phyloP scores from a whole-genome alignment of 2,797 vertebrate genomes.

The Anolis apletophallus region DNA sequence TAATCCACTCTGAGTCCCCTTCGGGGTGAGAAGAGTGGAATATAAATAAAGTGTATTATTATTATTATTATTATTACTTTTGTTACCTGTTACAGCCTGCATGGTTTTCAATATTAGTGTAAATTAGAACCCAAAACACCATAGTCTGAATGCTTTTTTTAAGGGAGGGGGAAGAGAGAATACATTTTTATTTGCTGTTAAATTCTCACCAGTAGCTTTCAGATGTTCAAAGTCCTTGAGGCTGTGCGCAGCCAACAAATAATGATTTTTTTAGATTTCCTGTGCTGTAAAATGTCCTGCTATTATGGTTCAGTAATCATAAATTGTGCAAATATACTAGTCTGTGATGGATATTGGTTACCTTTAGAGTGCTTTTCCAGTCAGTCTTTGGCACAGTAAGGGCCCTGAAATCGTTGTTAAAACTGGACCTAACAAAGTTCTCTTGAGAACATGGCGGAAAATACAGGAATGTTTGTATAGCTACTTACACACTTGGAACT shows the following conservation, averaged over 20 bases:
- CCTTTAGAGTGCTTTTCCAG: conserved; percentile 42
- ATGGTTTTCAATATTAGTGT: not conserved
- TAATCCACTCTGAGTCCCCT: too few relatives aligned
- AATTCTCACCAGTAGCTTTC: not conserved
- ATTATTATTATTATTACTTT: too few relatives aligned
- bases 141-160: not conserved
- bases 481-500: conserved; percentile 16
- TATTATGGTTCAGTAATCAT: conserved; percentile 30
- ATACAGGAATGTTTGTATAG: conserved; percentile 48
- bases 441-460: conserved; percentile 49
- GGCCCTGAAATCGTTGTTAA: conserved; percentile 32
- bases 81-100: not conserved
- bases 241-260: not conserved
- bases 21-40: too few relatives aligned
- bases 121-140: not conserved
- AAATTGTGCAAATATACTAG: conserved; percentile 39
- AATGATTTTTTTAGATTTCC: conserved; percentile 41
- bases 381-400: conserved; percentile 30
- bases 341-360: not conserved
- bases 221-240: not conserved
- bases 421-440: conserved; percentile 55
- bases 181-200: conserved; percentile 4
- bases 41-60: too few relatives aligned
- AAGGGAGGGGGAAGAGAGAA: not conserved
- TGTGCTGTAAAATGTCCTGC: not conserved